Base-by-base conservation (phyloP, 1,140 invertebrate genomes). In the Triops cancriformis region DNA sequence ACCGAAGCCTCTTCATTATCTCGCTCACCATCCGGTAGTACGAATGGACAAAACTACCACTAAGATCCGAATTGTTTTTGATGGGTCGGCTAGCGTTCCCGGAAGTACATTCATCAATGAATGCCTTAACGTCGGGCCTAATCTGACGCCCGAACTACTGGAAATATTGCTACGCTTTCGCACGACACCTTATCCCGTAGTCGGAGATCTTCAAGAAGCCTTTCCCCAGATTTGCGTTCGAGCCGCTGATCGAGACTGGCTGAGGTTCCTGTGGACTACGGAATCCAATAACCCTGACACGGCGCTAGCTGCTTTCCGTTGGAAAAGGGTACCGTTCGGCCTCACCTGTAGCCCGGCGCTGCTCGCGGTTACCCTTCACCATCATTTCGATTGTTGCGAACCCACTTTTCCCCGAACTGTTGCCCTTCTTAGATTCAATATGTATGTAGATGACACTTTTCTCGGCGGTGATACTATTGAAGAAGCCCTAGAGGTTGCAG, bases 151-250 rank as follows among this genome's bases (percentile, higher is more conserved):
- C 14, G 42, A 43, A 26, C 7, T 73, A 10, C 26, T 73, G 31
- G 73, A 27, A 10, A 26, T 73, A 4, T 10, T 73, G 26, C 73
- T 26, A 73, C 9, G 73, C 11, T 73, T 73, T 37, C 26, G 73
- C 26, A 27, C 6, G 10, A 4, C 18, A 27, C 26, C 14, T 45
- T 45, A 45, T 45, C 43, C 81, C 26, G 81, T 85, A 0, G 82
- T 82, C 2, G 80, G 84, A 0, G 26, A 73, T 73, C 9, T 26
- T 37, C 26, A 28, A 26, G 73, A 73, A 14, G 73, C 26, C 73
- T 18, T 73, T 37, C 73, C 31, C 9, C 73, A 73, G 18, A 73
- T 27, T 18, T 27, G 73, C 23, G 31, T 73, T 28, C 27, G 31
- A 27, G 9, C 7, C 5, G 26, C 14, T 26, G 26, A 73, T 26